phyloP scores from a whole-genome alignment of 2,797 vertebrate species.

The Eulemur rubriventer region DNA sequence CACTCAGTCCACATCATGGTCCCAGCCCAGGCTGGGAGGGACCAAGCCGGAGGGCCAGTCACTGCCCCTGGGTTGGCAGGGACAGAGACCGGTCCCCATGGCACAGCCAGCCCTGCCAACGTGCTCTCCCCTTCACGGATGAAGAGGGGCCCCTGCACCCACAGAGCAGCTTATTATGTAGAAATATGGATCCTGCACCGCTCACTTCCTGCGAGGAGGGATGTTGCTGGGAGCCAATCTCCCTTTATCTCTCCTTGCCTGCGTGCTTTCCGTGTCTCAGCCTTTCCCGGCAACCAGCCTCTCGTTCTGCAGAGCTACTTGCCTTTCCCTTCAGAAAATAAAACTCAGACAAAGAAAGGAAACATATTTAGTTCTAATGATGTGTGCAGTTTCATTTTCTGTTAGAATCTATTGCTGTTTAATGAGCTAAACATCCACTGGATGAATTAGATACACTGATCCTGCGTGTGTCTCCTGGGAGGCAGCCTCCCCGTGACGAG shows the following conservation, averaged over 20 bases:
- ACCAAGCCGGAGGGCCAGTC: neutral
- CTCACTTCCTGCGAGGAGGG: neutral
- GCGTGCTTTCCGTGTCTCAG: constrained; percentile 27
- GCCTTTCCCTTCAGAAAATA: constrained; percentile 51
- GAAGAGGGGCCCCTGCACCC: neutral
- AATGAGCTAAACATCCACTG: constrained; percentile 59
- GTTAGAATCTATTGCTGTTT: constrained; percentile 59
- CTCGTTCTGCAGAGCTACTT: constrained; percentile 38
- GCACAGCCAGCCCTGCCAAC: neutral
- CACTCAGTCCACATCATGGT: neutral
- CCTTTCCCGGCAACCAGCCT: constrained; percentile 18
- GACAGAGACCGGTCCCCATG: neutral
- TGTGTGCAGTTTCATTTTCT: constrained; percentile 48
- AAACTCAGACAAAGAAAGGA: constrained; percentile 63
- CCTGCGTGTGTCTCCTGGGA: rapidly evolving
- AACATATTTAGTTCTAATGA: constrained; percentile 68
- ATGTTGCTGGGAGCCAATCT: constrained; percentile 32
- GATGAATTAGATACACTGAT: constrained; percentile 31
- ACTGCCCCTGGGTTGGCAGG: neutral
- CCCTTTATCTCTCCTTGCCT: constrained; percentile 58
- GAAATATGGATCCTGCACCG: constrained; percentile 36
- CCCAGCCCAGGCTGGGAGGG: neutral
- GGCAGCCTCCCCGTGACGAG: neutral
- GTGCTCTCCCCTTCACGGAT: neutral
- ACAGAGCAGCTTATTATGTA: neutral